Percentiles rank a stretch among this genome's conserved stretches.
phyloP scores from a whole-genome alignment of 1,140 invertebrate genomes.

The Drosophila parabipectinata region DNA sequence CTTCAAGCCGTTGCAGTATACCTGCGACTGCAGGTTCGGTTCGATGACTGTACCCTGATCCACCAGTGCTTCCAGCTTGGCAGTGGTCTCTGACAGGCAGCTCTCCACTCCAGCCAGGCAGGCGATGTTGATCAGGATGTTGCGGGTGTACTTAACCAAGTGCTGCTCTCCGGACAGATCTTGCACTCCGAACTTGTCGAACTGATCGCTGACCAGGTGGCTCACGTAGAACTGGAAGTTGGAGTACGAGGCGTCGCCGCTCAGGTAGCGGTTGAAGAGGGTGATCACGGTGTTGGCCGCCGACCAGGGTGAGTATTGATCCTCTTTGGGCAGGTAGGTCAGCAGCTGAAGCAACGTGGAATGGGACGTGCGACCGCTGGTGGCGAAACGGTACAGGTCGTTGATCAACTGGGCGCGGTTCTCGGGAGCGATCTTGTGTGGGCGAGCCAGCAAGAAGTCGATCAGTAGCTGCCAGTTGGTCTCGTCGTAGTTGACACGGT shows the following conservation, averaged over 20 bases:
- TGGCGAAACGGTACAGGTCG: constrained; percentile 89
- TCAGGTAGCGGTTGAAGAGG: constrained; percentile 76
- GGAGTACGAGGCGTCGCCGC: constrained; percentile 50
- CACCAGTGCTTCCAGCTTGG: constrained; percentile 80
- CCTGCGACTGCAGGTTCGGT: constrained; percentile 78
- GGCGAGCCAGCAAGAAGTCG: constrained; percentile 80
- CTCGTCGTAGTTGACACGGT: constrained; percentile 87
- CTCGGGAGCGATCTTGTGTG: constrained; percentile 86
- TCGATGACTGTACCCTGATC: constrained; percentile 72
- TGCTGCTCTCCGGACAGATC: constrained; percentile 79
- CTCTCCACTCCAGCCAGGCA: constrained; percentile 84
- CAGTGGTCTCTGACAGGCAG: constrained; percentile 84
- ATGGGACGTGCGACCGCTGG: constrained; percentile 85
- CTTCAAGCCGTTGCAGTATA: constrained; percentile 88
- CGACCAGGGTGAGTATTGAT: constrained; percentile 87
- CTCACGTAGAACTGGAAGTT: constrained; percentile 61
- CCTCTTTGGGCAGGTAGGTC: constrained; percentile 86
- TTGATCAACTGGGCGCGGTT: constrained; percentile 92
- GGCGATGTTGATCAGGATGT: constrained; percentile 84
- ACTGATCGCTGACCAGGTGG: constrained; percentile 75
- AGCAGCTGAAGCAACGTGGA: constrained; percentile 84
- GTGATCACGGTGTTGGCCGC: constrained; percentile 83
- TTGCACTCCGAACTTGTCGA: constrained; percentile 77
- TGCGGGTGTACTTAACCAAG: constrained; percentile 79
- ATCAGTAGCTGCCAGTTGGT: constrained; percentile 86